Conservation (phyloP, 2,888 invertebrate species). For the Erpobdella octoculata region DNA sequence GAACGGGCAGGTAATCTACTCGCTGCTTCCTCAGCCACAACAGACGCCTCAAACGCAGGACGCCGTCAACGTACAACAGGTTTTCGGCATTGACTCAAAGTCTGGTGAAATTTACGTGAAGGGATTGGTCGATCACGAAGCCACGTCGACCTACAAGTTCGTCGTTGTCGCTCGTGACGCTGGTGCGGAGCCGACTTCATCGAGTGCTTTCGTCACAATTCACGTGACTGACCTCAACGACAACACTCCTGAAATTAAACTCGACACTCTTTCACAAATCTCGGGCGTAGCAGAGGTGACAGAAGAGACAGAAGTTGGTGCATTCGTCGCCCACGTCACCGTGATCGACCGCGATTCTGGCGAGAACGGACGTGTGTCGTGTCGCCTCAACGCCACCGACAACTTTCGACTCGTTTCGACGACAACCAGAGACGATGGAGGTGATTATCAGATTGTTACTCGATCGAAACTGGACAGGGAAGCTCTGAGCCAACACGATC, state of each 20-base stretch:
- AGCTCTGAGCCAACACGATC: neutral
- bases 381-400: slow-evolving; percentile 24
- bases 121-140: slow-evolving; percentile 30
- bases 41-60: neutral
- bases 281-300: slow-evolving; percentile 22
- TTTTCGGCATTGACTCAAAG: slow-evolving; percentile 27
- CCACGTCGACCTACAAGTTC: slow-evolving; percentile 16
- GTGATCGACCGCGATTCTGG: slow-evolving; percentile 29
- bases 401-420: slow-evolving; percentile 27
- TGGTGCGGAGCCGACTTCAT: slow-evolving; percentile 23
- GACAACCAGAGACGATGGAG: neutral
- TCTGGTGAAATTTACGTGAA: slow-evolving; percentile 30
- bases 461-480: slow-evolving; percentile 27
- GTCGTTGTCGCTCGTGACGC: slow-evolving; percentile 25
- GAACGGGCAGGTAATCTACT: slow-evolving; percentile 29
- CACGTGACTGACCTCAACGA: slow-evolving; percentile 32
- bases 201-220: slow-evolving; percentile 25
- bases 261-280: slow-evolving; percentile 28
- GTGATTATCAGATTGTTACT: slow-evolving; percentile 32
- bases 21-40: slow-evolving; percentile 16
- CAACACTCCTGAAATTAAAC: slow-evolving; percentile 26
- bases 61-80: neutral
- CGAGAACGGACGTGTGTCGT: slow-evolving; percentile 28
- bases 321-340: slow-evolving; percentile 32
- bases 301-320: slow-evolving; percentile 31